Evolutionary conservation across 2,888 invertebrate genomes (phyloP).

Genomic region (Nephrotoma guestfalica): DNA sequence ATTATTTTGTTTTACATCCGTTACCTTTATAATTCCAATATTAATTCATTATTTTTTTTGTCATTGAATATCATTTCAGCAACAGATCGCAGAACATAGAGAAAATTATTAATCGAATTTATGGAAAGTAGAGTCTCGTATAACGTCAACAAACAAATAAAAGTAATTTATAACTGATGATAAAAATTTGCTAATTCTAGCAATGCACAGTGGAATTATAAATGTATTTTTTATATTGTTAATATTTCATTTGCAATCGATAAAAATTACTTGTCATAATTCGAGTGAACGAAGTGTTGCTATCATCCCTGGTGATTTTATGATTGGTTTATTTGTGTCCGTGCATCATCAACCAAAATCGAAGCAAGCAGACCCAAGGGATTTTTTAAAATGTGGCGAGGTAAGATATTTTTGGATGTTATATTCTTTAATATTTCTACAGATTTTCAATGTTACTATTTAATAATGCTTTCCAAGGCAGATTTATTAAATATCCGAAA

Average conservation of each 20-base stretch:
- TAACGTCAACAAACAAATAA: background rate
- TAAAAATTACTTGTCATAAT: background rate
- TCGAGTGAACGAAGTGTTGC: constrained; percentile 13
- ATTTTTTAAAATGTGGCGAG: constrained; percentile 15
- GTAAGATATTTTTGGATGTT: background rate
- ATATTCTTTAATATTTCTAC: no score
- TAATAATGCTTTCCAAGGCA: no score
- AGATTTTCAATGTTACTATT: no score
- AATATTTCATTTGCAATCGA: background rate
- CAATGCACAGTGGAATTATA: background rate
- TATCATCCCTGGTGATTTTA: constrained; percentile 35
- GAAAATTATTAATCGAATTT: background rate
- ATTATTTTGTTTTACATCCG: no score
- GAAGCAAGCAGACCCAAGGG: constrained; percentile 11
- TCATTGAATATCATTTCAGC: background rate
- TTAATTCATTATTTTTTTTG: background rate
- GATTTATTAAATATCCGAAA: no score
- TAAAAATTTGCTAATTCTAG: background rate
- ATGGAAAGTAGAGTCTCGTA: background rate
- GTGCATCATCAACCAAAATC: constrained; percentile 36
- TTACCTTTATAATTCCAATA: background rate
- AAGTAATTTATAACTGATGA: background rate
- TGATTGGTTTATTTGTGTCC: constrained; percentile 43
- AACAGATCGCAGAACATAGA: background rate
- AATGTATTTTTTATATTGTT: background rate